Conservation (phyloP, 2,888 invertebrate species). For the Candidula unifasciata region DNA sequence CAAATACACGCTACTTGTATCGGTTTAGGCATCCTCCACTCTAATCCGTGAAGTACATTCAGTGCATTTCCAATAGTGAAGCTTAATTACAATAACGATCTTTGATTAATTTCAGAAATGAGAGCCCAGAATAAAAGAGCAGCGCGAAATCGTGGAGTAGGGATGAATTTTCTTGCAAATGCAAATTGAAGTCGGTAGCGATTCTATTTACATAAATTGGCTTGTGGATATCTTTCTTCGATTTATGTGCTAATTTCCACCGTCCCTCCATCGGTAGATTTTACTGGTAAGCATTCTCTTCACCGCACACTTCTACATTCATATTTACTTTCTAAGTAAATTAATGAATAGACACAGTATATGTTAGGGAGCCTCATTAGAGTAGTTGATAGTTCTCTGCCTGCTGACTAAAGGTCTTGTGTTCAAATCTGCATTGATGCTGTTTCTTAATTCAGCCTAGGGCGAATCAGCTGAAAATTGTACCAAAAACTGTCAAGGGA, state of each 20-base stretch:
- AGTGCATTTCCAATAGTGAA: not conserved
- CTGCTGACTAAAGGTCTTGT: no score
- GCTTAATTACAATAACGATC: slow-evolving; percentile 26
- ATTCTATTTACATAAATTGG: slow-evolving; percentile 21
- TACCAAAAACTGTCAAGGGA: no score
- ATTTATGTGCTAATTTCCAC: slow-evolving; percentile 28
- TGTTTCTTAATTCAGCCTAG: no score
- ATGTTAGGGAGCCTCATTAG: no score
- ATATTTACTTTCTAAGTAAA: not conserved
- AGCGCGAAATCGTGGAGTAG: not conserved
- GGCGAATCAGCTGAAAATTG: no score
- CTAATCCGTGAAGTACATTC: not conserved
- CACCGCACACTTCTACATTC: not conserved
- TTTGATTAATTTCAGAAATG: slow-evolving; percentile 20
- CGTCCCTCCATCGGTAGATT: not conserved
- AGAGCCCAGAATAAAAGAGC: not conserved
- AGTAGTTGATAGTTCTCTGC: no score
- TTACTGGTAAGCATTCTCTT: not conserved
- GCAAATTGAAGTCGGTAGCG: slow-evolving; percentile 9
- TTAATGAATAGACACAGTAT: no score
- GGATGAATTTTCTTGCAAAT: not conserved
- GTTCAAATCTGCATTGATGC: no score
- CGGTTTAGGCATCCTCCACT: not conserved
- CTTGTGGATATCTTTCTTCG: not conserved
- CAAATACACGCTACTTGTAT: not conserved